A percentile compares a stretch with the other conserved stretches of the same genome.
These are phyloP conservation scores for Paramisgurnus dabryanus DNA, from an alignment of 2,113 vertebrate species.

Conservation along the genomic window DNA sequence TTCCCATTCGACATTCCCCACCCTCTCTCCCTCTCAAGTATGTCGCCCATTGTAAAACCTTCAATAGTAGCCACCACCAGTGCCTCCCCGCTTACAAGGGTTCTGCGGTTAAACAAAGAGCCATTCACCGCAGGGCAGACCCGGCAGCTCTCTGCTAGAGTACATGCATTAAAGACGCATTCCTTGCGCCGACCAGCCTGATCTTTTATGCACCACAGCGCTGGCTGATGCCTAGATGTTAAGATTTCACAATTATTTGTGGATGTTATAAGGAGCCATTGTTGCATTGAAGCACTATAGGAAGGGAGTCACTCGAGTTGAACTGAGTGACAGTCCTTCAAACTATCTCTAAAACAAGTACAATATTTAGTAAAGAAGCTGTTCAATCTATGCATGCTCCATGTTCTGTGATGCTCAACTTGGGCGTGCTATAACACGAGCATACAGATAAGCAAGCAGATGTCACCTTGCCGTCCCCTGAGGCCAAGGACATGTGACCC, in stretches of 20 bases:
- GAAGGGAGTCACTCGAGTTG: neutral
- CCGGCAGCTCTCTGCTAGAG: slow-evolving; percentile 36
- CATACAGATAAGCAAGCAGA: slow-evolving; percentile 8
- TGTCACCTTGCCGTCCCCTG: slow-evolving; percentile 5
- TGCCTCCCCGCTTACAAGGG: slow-evolving; percentile 29
- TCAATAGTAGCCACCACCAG: slow-evolving; percentile 49
- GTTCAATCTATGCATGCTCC: slow-evolving; percentile 1
- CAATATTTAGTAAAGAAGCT: neutral
- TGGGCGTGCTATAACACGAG: slow-evolving; percentile 22
- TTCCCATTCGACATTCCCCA: neutral
- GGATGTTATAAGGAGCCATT: slow-evolving; percentile 3
- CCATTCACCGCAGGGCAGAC: slow-evolving; percentile 43
- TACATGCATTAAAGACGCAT: slow-evolving; percentile 15
- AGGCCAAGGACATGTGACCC: slow-evolving; percentile 25
- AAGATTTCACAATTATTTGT: neutral
- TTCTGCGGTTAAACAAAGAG: slow-evolving; percentile 53
- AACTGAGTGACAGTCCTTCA: neutral
- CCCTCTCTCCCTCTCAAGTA: slow-evolving; percentile 45
- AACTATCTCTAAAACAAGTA: neutral
- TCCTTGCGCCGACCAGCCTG: slow-evolving; percentile 27
- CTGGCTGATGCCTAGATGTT: neutral
- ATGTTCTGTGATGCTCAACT: too few relatives aligned
- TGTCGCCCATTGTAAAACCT: slow-evolving; percentile 37
- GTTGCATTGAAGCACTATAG: neutral
- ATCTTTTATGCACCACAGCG: neutral